Percentiles rank a stretch among this genome's conserved stretches.
These are phyloP conservation scores for Amphiprion ocellaris DNA, from an alignment of 2,113 vertebrate species.

Conservation along the genomic window DNA sequence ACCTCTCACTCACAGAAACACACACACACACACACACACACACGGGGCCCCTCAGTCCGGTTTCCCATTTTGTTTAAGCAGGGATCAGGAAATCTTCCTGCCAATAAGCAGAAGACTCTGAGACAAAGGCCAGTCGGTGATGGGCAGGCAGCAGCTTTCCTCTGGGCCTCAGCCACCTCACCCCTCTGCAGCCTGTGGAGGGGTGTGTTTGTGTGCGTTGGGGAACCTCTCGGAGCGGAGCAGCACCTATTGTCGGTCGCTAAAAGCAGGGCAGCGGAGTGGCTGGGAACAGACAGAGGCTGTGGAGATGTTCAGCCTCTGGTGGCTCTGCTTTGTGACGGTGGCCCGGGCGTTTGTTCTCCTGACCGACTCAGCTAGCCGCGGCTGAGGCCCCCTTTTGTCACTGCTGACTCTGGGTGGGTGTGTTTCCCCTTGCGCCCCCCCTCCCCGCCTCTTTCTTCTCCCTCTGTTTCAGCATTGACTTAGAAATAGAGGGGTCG, in stretches of 20 bases:
- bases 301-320: slow-evolving; percentile 71
- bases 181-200: slow-evolving; percentile 22
- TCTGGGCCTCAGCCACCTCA: slow-evolving; percentile 71
- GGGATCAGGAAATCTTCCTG: slow-evolving; percentile 70
- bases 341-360: slow-evolving; percentile 71
- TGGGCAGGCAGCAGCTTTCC: slow-evolving; percentile 68
- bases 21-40: slow-evolving; percentile 26
- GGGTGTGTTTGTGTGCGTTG: slow-evolving; percentile 61
- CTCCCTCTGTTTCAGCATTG: slow-evolving; percentile 72
- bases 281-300: slow-evolving; percentile 80
- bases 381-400: slow-evolving; percentile 78
- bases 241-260: slow-evolving; percentile 70
- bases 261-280: slow-evolving; percentile 67
- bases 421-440: slow-evolving; percentile 65
- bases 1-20: slow-evolving; percentile 17
- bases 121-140: slow-evolving; percentile 77
- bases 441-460: slow-evolving; percentile 38
- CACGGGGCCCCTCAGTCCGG: slow-evolving; percentile 42
- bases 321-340: slow-evolving; percentile 74
- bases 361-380: slow-evolving; percentile 66
- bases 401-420: slow-evolving; percentile 73
- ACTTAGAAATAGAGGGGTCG: slow-evolving; percentile 88
- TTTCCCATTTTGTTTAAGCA: slow-evolving; percentile 68
- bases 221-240: slow-evolving; percentile 63
- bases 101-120: slow-evolving; percentile 57